Evolutionary conservation across 2,888 invertebrate species (phyloP).

Genomic region (Chymomyza caudatula): DNA sequence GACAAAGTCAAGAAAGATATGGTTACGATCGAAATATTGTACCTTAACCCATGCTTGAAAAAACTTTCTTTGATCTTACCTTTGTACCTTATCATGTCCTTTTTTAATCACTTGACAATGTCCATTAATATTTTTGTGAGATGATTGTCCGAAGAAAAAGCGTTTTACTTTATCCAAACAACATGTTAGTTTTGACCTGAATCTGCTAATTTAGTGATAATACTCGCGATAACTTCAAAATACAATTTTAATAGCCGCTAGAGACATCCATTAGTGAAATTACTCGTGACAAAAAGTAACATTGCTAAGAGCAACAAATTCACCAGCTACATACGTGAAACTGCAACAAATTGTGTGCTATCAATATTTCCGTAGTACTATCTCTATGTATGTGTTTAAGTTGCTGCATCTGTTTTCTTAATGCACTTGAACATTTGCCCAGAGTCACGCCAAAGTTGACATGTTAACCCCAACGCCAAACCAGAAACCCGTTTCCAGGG

Average conservation of each 20-base stretch:
- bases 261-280: slow-evolving; percentile 65
- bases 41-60: too few relatives aligned
- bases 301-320: neutral
- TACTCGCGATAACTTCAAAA: too few relatives aligned
- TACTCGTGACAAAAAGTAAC: slow-evolving; percentile 25
- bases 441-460: slow-evolving; percentile 41
- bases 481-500: neutral
- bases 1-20: too few relatives aligned
- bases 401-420: slow-evolving; percentile 64
- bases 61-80: too few relatives aligned
- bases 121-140: neutral
- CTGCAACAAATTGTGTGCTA: slow-evolving; percentile 58
- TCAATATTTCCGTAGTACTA: slow-evolving; percentile 51
- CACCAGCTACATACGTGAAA: slow-evolving; percentile 13
- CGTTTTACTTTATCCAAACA: neutral
- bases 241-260: slow-evolving; percentile 23
- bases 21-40: too few relatives aligned
- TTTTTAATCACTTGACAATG: neutral
- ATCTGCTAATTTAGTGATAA: too few relatives aligned
- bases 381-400: slow-evolving; percentile 7
- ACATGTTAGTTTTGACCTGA: neutral
- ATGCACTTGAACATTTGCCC: slow-evolving; percentile 57
- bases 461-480: slow-evolving; percentile 17
- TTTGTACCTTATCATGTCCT: too few relatives aligned
- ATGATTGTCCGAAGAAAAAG: neutral